phyloP scores from a whole-genome alignment of 2,888 invertebrate genomes.

The Stictocephala bisonia region DNA sequence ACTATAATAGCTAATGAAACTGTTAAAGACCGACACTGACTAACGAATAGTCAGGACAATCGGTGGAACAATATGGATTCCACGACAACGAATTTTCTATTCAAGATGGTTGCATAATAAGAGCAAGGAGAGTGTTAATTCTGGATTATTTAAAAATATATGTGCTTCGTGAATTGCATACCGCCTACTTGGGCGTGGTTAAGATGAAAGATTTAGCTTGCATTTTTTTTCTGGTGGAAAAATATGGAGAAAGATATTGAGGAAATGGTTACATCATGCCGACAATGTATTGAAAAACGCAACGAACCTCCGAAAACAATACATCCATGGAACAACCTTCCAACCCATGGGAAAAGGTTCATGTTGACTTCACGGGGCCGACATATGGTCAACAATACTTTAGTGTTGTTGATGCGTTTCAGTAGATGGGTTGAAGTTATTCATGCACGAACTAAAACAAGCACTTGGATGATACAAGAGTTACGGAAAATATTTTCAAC shows the following conservation, averaged over 20 bases:
- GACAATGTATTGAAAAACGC: conserved; percentile 12
- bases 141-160: not conserved
- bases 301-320: conserved; percentile 7
- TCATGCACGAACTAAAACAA: conserved; percentile 15
- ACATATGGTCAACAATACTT: conserved; percentile 41
- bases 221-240: not conserved
- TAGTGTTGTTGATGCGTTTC: conserved; percentile 42
- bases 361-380: conserved; percentile 29
- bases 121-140: conserved; percentile 1
- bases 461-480: conserved; percentile 12
- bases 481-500: conserved; percentile 6
- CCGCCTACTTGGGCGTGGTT: not conserved
- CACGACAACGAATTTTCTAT: conserved; percentile 8
- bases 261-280: not conserved
- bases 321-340: too few relatives aligned
- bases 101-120: conserved; percentile 13
- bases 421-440: conserved; percentile 43
- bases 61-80: conserved; percentile 9
- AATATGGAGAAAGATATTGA: conserved; percentile 3
- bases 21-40: too few relatives aligned
- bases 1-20: too few relatives aligned
- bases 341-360: not conserved
- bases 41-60: not conserved
- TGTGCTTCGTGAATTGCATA: not conserved
- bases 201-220: conserved; percentile 13